phyloP scores from a whole-genome alignment of 1,140 invertebrate species.

The Chironomus striatipennis region DNA sequence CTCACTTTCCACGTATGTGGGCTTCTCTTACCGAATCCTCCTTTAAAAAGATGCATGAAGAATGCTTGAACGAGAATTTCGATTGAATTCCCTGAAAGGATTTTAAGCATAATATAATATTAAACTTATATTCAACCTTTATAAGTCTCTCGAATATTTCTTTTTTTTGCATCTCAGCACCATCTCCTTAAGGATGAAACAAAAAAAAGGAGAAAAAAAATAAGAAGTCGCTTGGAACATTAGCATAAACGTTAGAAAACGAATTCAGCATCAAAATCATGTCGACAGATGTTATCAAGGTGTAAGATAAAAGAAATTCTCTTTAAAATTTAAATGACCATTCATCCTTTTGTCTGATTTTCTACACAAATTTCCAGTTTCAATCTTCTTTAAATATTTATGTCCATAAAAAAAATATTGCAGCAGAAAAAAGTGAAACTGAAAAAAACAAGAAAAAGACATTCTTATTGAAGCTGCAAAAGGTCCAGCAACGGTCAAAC shows the following conservation, averaged over 20 bases:
- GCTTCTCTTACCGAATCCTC: no score
- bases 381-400: not conserved
- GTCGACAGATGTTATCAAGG: not conserved
- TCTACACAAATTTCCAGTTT: not conserved
- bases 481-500: slow-evolving; percentile 8
- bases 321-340: slow-evolving; percentile 14
- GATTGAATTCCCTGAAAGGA: not conserved
- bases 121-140: not conserved
- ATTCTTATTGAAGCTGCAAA: not conserved
- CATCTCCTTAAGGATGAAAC: not conserved
- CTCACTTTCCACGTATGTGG: no score
- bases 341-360: not conserved
- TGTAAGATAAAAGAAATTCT: not conserved
- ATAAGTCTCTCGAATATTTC: not conserved
- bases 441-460: not conserved
- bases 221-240: not conserved
- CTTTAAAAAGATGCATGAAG: no score
- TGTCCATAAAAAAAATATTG: no score
- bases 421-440: no score
- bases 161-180: not conserved
- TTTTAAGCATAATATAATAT: not conserved
- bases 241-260: slow-evolving; percentile 5
- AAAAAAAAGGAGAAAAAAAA: not conserved
- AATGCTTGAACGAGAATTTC: not conserved
- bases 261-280: not conserved